Evolutionary conservation across 2,113 vertebrate species (phyloP), one percentile per base, ranked within the genome.

Genomic region (Zosterops pallidus): DNA sequence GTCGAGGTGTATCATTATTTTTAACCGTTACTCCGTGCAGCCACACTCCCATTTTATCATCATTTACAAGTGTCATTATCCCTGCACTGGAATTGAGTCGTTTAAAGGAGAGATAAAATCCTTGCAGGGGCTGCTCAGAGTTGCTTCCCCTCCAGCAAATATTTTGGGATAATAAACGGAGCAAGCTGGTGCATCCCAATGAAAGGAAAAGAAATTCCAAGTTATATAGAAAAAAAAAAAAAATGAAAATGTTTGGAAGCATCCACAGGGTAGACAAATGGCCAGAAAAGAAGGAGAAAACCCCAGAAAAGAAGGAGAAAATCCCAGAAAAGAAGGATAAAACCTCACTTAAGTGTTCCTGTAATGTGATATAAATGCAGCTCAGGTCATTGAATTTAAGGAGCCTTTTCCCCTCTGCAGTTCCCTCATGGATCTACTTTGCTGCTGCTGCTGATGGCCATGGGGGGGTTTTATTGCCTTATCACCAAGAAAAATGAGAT

Each of bases 1-100:
- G 71, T 92, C n/a, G 92, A 97, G 94, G 94, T 93, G 53, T 39
- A 90, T 83, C 79, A 92, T 93, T 92, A 96, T 93, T 96, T 96
- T 95, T 92, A 92, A 94, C 83, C 4, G 44, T 88, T 95, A 74
- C 92, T 93, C 94, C 21, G 20, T 14, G 67, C 95, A 93, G 92
- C 60, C 92, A 71, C 82, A 15, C 89, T 90, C 50, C 20, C 46
- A 42, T 92, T 92, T 91, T 74, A 83, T 81, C 92, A 77, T 90
- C 95, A 49, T 95, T 88, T 88, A 52, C 75, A 31, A 21, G 63
- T 88, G 68, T 83, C 85, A 70, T 96, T 90, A 90, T 79, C 87
- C 3, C 9, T 26, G 64, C 49, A 13, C 68, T 44, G 77, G 47
- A 92, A 70, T 63, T 25, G 79, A 46, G 88, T 41, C 63, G 90